Evolutionary conservation across 35 echinoderm and acorn worm species (phyloP).

Genomic region (Lytechinus pictus): DNA sequence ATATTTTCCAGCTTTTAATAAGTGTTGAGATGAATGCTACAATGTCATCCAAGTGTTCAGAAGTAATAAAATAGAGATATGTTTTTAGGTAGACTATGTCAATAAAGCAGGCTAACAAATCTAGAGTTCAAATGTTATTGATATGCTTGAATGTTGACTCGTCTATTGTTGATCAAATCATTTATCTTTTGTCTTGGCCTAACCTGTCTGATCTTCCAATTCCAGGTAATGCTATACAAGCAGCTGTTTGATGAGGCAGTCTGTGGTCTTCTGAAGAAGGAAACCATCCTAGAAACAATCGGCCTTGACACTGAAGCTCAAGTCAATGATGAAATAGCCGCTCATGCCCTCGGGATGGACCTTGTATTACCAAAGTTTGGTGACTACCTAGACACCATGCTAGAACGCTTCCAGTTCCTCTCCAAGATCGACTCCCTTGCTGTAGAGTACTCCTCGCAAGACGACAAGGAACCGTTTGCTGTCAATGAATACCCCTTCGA

Average conservation of each 20-base stretch:
- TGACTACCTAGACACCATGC: conserved; percentile 51
- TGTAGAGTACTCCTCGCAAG: conserved; percentile 71
- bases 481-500: conserved; percentile 58
- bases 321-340: conserved; percentile 54
- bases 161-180: no score
- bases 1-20: no score
- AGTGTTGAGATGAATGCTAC: no score
- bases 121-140: no score
- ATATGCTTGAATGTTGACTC: no score
- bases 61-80: no score
- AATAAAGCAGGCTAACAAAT: no score
- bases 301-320: conserved; percentile 31
- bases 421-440: conserved; percentile 61
- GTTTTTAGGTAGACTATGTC: no score
- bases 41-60: no score
- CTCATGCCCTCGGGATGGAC: conserved; percentile 44
- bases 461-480: conserved; percentile 62
- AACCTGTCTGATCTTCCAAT: no score
- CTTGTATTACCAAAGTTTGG: conserved; percentile 23
- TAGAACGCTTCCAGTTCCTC: conserved; percentile 71
- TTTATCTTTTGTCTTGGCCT: no score
- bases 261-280: conserved; percentile 50
- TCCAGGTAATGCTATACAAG: conserved; percentile 64
- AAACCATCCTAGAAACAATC: conserved; percentile 42
- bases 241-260: conserved; percentile 79